Evolutionary conservation across 2,888 invertebrate genomes (phyloP).

Genomic region (Leucophenga montana): DNA sequence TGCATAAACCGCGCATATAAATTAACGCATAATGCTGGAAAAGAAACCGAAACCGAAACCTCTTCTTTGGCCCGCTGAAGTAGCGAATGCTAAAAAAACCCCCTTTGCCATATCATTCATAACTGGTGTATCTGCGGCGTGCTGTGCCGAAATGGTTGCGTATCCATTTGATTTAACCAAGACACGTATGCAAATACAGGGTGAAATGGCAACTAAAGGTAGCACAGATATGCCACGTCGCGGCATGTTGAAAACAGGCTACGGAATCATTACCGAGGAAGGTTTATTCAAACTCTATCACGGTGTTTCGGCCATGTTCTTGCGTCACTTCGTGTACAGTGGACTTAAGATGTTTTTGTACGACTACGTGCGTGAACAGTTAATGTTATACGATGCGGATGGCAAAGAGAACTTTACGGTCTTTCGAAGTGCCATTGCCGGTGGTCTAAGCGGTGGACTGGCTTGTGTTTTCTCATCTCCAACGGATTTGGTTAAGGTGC

Average conservation of each 20-base stretch:
- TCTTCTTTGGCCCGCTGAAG: no score
- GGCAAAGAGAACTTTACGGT: slow-evolving; percentile 36
- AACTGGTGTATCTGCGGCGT: slow-evolving; percentile 30
- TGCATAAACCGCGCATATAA: no score
- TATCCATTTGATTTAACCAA: slow-evolving; percentile 47
- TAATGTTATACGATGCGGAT: slow-evolving; percentile 29
- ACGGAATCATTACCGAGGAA: slow-evolving; percentile 41
- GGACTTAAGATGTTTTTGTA: slow-evolving; percentile 45
- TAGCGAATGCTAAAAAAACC: not conserved
- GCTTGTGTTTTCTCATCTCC: slow-evolving; percentile 77
- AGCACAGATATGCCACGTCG: not conserved
- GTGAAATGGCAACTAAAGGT: slow-evolving; percentile 35
- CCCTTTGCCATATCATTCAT: slow-evolving; percentile 34
- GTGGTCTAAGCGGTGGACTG: slow-evolving; percentile 20
- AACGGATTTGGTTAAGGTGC: slow-evolving; percentile 91
- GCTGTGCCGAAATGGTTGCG: slow-evolving; percentile 29
- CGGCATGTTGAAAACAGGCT: slow-evolving; percentile 34
- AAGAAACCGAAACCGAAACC: no score
- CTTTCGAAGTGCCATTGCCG: slow-evolving; percentile 33
- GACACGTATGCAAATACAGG: slow-evolving; percentile 47
- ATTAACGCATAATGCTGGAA: no score
- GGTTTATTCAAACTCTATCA: slow-evolving; percentile 37
- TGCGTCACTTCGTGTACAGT: slow-evolving; percentile 42
- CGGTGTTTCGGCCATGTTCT: slow-evolving; percentile 43
- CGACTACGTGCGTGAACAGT: slow-evolving; percentile 30